Evolutionary conservation across 2,888 invertebrate species (phyloP).

Genomic region (Drosophila paranaensis): DNA sequence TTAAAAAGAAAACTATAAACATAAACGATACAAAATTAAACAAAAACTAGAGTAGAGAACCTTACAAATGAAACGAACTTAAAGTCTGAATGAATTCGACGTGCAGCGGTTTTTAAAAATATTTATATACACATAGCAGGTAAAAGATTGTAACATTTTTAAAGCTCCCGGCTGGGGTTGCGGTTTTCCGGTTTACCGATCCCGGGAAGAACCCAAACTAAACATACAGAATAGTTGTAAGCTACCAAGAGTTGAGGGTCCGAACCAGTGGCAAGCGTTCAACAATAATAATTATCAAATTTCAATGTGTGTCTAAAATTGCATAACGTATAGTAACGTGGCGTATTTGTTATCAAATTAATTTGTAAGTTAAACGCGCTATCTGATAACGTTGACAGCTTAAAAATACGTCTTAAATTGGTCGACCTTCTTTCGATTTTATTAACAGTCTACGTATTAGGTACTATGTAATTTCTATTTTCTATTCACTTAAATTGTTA

Average conservation of each 20-base stretch:
- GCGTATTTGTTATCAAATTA: constrained; percentile 47
- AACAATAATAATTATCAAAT: constrained; percentile 46
- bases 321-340: constrained; percentile 31
- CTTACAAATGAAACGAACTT: constrained; percentile 77
- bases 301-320: constrained; percentile 37
- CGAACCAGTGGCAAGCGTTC: constrained; percentile 29
- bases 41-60: constrained; percentile 46
- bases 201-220: constrained; percentile 30
- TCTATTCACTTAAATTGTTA: constrained; percentile 54
- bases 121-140: constrained; percentile 50
- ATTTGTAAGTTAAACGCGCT: constrained; percentile 24
- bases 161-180: constrained; percentile 24
- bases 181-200: constrained; percentile 27
- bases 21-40: constrained; percentile 15
- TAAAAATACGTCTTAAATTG: constrained; percentile 19
- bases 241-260: constrained; percentile 46
- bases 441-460: constrained; percentile 45
- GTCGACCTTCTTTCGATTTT: constrained; percentile 51
- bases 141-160: constrained; percentile 51
- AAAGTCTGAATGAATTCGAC: constrained; percentile 78
- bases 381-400: constrained; percentile 14
- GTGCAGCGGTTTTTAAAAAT: constrained; percentile 76
- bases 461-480: constrained; percentile 22
- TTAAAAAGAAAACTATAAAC: constrained; percentile 19
- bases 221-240: constrained; percentile 57